Evolutionary conservation across 2,113 vertebrate genomes (phyloP), one percentile per base, ranked within the genome.

Genomic region (Mustela lutreola): DNA sequence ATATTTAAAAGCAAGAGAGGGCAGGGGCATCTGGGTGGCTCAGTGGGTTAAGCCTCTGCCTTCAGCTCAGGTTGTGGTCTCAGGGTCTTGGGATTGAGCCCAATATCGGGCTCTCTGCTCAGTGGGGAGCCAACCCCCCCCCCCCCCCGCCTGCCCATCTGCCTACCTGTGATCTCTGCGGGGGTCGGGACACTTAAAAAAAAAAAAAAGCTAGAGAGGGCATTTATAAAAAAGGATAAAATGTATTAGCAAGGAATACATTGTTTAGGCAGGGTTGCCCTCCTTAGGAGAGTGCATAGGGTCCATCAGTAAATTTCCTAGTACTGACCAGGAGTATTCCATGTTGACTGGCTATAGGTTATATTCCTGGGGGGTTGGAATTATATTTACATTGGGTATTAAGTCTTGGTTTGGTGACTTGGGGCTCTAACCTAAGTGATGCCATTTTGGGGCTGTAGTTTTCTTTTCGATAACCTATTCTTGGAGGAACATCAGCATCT

Each of bases 71-170:
- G 53, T 56, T 16, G 5, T 56, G 53, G 5, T 56, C 53, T 6
- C 15, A 6, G 53, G 53, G 53, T 18, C 5, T 4, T 56, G 16
- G 16, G 53, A 56, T 56, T 0, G 4, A 56, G 53, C 16, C 53
- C 53, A 0, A 1, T 16, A 56, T 56, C 4, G 5, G 16, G 53
- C 16, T 56, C 53, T 18, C 16, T 18, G 53, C 53, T 56, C 53
- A 5, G 5, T 5, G 16, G 5, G 53, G 53, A 56, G 16, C 53
- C 53, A 18, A 5, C 53, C 1, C 1, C 45, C 2, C 53, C 6
- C 14, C 9, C 1, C 6, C 50, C 6, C 15, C 2, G 15, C 15
- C 16, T 16, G 53, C 16, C 53, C 9, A 15, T 53, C 50, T 16
- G 53, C 53, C 53, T 18, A 53, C 53, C 16, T 53, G 16, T 18